Percentiles rank a stretch among this genome's conserved stretches.
These are phyloP conservation scores for Timema podura DNA, from an alignment of 2,888 invertebrate species.

Conservation along the genomic window DNA sequence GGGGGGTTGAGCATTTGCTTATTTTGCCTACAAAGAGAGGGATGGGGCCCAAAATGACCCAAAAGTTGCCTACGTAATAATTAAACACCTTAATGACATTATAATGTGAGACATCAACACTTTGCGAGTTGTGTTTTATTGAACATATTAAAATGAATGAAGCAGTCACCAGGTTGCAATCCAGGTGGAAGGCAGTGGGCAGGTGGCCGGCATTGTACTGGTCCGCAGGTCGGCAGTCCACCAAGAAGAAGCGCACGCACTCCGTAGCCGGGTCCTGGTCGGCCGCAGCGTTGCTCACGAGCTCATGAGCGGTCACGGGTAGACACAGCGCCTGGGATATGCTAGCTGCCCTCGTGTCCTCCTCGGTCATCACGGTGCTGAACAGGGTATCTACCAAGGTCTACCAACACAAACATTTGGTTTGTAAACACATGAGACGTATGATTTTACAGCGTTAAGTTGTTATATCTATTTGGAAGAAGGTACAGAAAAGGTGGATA, in stretches of 20 bases:
- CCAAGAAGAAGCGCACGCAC: conserved; percentile 82
- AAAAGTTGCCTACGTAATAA: too few species aligned
- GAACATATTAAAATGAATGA: too few species aligned
- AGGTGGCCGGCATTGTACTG: conserved; percentile 97
- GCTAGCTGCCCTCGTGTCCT: conserved; percentile 39
- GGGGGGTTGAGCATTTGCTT: too few species aligned
- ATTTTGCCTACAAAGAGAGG: too few species aligned
- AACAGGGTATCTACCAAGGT: conserved; percentile 42
- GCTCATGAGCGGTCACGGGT: conserved; percentile 91
- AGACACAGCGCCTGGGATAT: conserved; percentile 87
- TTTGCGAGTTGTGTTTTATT: too few species aligned
- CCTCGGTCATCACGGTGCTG: conserved; percentile 47
- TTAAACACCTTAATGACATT: too few species aligned
- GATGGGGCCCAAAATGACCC: too few species aligned
- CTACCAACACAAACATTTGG: conserved; percentile 27
- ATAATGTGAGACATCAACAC: too few species aligned
- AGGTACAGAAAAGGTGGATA: too few species aligned
- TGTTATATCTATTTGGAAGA: too few species aligned
- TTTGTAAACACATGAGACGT: too few species aligned
- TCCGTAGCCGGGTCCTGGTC: conserved; percentile 35
- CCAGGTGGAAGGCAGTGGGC: conserved; percentile 95
- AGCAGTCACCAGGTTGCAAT: conserved; percentile 74
- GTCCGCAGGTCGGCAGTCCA: conserved; percentile 94
- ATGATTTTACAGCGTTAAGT: too few species aligned
- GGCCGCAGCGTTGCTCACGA: conserved; percentile 69